These are phyloP conservation scores for Sciurus carolinensis DNA, from an alignment of 2,797 vertebrate genomes.

Conservation along the genomic window DNA sequence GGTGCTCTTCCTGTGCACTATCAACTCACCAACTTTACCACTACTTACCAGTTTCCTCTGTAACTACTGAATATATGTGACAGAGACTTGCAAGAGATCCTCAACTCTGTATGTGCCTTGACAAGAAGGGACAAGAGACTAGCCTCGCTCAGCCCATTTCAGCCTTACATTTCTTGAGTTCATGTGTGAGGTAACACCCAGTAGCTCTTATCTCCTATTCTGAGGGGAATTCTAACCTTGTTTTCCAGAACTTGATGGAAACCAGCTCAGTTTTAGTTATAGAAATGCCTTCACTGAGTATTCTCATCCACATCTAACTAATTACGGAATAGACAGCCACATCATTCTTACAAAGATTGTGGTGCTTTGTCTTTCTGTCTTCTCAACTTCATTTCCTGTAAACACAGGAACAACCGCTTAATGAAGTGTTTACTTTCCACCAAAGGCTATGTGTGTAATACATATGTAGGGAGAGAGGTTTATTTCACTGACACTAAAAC, in stretches of 20 bases:
- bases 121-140: not conserved
- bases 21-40: not conserved
- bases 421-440: not conserved
- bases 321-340: accelerated
- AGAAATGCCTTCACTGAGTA: not conserved
- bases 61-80: no score
- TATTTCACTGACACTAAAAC: not conserved
- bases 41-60: not conserved
- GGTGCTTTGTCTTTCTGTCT: not conserved
- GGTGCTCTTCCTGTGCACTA: not conserved
- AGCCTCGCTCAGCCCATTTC: not conserved
- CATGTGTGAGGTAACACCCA: not conserved
- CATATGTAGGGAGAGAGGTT: not conserved
- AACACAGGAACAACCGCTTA: not conserved
- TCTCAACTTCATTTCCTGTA: not conserved
- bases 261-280: not conserved
- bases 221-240: not conserved
- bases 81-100: not conserved
- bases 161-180: not conserved
- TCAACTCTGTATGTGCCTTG: not conserved
- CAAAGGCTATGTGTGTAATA: not conserved
- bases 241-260: not conserved
- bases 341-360: not conserved
- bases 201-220: not conserved
- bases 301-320: not conserved